Conservation (phyloP, 2,888 invertebrate genomes). For the Ceramica pisi region DNA sequence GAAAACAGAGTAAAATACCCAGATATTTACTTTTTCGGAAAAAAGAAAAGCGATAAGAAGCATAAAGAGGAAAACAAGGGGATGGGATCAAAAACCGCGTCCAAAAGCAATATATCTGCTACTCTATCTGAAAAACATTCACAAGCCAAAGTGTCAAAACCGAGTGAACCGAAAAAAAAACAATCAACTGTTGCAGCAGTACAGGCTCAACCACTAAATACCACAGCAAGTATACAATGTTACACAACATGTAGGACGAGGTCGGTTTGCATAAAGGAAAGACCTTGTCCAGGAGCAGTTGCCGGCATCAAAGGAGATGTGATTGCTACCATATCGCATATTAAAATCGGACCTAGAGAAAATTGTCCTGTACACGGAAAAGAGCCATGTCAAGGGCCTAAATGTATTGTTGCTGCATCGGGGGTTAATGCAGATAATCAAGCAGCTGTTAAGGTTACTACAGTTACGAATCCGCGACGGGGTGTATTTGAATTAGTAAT, state of each 20-base stretch:
- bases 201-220: conserved; percentile 59
- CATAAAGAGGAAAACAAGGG: conserved; percentile 68
- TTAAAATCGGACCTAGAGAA: conserved; percentile 80
- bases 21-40: conserved; percentile 81
- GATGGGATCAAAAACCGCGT: conserved; percentile 73
- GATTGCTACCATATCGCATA: conserved; percentile 82
- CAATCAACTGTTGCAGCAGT: conserved; percentile 40
- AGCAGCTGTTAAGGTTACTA: conserved; percentile 81
- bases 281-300: conserved; percentile 71
- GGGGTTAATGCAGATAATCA: conserved; percentile 69
- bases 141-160: not conserved
- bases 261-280: conserved; percentile 78
- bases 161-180: conserved; percentile 30
- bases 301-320: conserved; percentile 75
- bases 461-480: conserved; percentile 81
- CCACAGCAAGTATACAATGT: conserved; percentile 69
- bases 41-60: conserved; percentile 75
- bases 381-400: conserved; percentile 82
- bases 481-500: conserved; percentile 87
- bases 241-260: conserved; percentile 63
- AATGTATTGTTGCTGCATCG: conserved; percentile 76
- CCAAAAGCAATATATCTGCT: conserved; percentile 29
- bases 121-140: conserved; percentile 26
- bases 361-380: conserved; percentile 79
- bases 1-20: conserved; percentile 67